Evolutionary conservation across 2,888 invertebrate species (phyloP).

Genomic region (Drosophila leonis): DNA sequence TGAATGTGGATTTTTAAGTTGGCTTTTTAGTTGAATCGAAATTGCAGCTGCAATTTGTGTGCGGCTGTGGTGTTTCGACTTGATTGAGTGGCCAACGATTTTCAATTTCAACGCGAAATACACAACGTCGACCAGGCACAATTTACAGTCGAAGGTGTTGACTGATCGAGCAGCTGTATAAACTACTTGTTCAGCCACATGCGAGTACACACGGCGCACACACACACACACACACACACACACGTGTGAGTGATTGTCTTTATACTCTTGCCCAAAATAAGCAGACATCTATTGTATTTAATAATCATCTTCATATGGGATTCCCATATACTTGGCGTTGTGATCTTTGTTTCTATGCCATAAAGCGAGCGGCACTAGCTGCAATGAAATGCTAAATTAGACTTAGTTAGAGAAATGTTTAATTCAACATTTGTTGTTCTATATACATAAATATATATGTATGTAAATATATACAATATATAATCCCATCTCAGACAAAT

Average conservation of each 20-base stretch:
- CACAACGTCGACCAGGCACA: background rate
- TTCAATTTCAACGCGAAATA: constrained; percentile 19
- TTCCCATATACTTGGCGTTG: too few relatives aligned
- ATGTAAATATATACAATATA: background rate
- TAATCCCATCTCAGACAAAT: background rate
- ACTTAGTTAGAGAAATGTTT: background rate
- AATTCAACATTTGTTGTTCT: background rate
- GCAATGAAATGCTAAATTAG: background rate
- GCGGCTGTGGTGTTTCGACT: constrained; percentile 17
- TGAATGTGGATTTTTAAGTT: background rate
- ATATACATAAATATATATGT: too few relatives aligned
- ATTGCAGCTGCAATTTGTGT: constrained; percentile 25
- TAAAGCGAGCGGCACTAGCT: background rate
- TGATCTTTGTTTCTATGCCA: too few relatives aligned
- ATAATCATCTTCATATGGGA: background rate
- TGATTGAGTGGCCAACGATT: constrained; percentile 42
- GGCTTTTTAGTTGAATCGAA: constrained; percentile 23
- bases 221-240: background rate
- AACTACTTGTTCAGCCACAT: constrained; percentile 55
- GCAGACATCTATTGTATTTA: background rate
- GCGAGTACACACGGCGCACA: constrained; percentile 8
- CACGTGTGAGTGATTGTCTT: background rate
- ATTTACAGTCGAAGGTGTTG: constrained; percentile 37
- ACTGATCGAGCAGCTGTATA: constrained; percentile 69
- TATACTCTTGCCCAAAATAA: background rate